Evolutionary conservation across 2,888 invertebrate species (phyloP), one percentile per base, ranked within the genome.

Genomic region (Neria commutata): DNA sequence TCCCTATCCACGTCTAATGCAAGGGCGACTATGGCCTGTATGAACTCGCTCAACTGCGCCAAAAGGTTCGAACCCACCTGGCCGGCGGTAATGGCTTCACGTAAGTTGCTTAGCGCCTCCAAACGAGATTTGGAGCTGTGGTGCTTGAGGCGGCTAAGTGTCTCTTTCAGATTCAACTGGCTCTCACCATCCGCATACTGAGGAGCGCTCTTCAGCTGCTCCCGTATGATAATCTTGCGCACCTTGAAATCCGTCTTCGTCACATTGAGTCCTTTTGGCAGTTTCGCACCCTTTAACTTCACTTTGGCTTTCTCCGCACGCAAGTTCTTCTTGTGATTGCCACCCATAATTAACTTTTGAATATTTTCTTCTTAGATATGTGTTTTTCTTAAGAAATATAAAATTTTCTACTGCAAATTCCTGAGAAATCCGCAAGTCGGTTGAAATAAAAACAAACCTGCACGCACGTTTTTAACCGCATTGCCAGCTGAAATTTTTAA

Each of bases 241-340:
- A 94, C 87, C 85, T 95, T 94, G 73, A 97, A 95, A 70, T 89
- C 88, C 0, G 94, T 91, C 78, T 94, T 89, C 0, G 96, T 96
- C 3, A 93, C 88, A 85, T 96, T 97, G 53, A 90, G 87, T 6
- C 94, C 94, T 83, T 93, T 95, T 0, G 92, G 91, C 53, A 96
- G 80, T 79, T 90, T 87, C 59, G 90, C 89, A 19, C 88, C 86
- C 82, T 95, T 96, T 29, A 96, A 80, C 78, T 96, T 94, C 0
- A 92, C 89, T 85, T 96, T 97, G 0, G 92, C 87, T 76, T 93
- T 95, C 79, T 96, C 95, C 0, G 90, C 86, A 68, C 91, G 91
- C 3, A 92, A 81, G 69, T 89, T 86, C 74, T 92, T 93, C 75
- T 90, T 89, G 74, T 91, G 89, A 58, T 77, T 70, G 19, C 81